phyloP scores from a whole-genome alignment of 2,797 vertebrate species.

The Schizopygopsis pylzovi region DNA sequence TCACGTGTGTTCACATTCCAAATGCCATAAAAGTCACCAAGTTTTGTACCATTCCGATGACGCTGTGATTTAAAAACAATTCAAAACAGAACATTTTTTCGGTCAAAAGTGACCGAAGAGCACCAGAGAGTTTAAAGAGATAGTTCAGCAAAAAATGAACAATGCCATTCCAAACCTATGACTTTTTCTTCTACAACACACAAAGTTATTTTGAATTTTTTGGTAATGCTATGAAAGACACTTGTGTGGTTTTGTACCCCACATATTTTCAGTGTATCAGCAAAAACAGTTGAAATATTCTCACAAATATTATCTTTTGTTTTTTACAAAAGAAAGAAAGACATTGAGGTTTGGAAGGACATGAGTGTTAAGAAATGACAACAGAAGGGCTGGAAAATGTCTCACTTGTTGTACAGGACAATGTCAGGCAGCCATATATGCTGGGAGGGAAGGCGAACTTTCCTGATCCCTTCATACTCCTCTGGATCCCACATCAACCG shows the following conservation, averaged over 20 bases:
- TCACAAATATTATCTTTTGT: too few relatives aligned
- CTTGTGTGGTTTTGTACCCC: not conserved
- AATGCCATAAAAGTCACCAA: too few relatives aligned
- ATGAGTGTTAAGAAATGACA: too few relatives aligned
- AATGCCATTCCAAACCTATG: not conserved
- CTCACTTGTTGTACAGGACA: conserved; percentile 85
- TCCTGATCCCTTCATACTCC: conserved; percentile 83
- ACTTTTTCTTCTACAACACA: not conserved
- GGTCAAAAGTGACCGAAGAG: too few relatives aligned
- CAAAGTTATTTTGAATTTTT: not conserved
- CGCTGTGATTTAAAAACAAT: too few relatives aligned
- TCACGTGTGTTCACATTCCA: too few relatives aligned
- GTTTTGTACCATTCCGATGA: too few relatives aligned
- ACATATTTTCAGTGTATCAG: not conserved
- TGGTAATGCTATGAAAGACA: not conserved
- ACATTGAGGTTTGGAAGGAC: too few relatives aligned
- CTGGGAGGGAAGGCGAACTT: conserved; percentile 81
- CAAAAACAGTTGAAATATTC: not conserved
- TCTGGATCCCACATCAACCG: conserved; percentile 83
- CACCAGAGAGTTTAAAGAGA: not conserved
- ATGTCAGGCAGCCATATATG: conserved; percentile 87
- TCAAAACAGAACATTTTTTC: too few relatives aligned
- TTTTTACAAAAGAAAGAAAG: too few relatives aligned
- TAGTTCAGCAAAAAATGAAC: not conserved
- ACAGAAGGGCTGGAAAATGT: not conserved